Base-by-base conservation (phyloP, 1,140 invertebrate genomes). In the Cydia fagiglandana region DNA sequence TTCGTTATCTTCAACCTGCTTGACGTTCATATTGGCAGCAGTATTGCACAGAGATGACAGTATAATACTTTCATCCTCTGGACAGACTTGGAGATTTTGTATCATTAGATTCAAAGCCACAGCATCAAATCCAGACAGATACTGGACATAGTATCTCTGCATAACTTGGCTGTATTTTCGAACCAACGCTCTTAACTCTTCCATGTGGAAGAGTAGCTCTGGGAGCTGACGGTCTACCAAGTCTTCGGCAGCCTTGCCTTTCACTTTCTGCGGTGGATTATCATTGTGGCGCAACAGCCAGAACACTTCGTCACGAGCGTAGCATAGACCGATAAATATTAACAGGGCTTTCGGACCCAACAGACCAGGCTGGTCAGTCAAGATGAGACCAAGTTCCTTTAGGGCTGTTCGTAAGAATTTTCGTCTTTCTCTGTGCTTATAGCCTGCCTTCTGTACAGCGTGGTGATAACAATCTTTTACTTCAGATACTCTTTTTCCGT, bases 121-220 rank as follows among this genome's bases (percentile, higher is more conserved):
- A 45, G 98, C 97, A 94, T 99, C 99, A 93, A 98, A 99, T 10
- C 98, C 98, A 41, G 97, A 96, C 45, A 99, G 93, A 94, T 98
- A 99, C 92, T 99, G 98, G 24, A 99, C 96, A 93, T 99, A 99
- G 93, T 99, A 99, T 77, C 98, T 94, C 91, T 99, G 98, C 93
- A 99, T 97, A 2, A 99, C 98, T 94, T 99, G 97, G 83, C 97
- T 98, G 88, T 99, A 99, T 89, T 99, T 99, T 75, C 97, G 94
- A 5, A 99, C 97, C 64, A 99, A 87, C 50, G 97, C 98, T 89
- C 98, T 94, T 30, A 99, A 91, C 93, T 99, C 99, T 92, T 99
- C 98, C 95, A 99, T 99, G 83, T 99, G 98, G 91, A 99, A 99
- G 1, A 99, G 93, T 30, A 99, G 93, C 93, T 99, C 99, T 7